These are phyloP conservation scores for Pantelozetes paolii DNA, from an alignment of 2,888 invertebrate genomes.

Conservation along the genomic window DNA sequence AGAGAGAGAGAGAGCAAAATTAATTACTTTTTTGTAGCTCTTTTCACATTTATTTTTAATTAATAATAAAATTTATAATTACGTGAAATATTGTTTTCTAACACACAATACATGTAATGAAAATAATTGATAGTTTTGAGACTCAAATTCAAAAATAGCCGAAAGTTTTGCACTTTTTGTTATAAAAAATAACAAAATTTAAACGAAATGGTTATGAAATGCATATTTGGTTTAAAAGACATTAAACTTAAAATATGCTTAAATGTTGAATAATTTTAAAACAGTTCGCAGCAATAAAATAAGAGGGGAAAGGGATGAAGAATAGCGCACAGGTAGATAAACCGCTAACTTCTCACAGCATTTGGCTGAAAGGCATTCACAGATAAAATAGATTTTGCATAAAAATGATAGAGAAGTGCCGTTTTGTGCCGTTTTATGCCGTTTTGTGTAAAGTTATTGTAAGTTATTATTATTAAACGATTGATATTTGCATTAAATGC, in stretches of 20 bases:
- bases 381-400: background rate
- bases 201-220: conserved; percentile 14
- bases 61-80: background rate
- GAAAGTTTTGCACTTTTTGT: conserved; percentile 9
- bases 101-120: background rate
- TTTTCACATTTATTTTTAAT: background rate
- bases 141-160: background rate
- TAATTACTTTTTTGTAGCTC: conserved; percentile 5
- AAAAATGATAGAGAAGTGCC: background rate
- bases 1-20: background rate
- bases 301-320: background rate
- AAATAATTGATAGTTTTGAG: background rate
- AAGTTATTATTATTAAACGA: background rate
- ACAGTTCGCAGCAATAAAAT: background rate
- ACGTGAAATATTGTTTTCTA: conserved; percentile 1
- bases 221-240: background rate
- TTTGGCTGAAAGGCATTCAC: conserved; percentile 27
- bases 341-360: background rate
- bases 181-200: background rate
- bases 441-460: conserved; percentile 4
- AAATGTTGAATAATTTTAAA: background rate
- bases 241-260: conserved; percentile 22
- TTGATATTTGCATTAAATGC: conserved; percentile 21
- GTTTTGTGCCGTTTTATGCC: background rate
- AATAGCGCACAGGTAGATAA: background rate